Evolutionary conservation across 2,113 vertebrate genomes (phyloP).

Genomic region (Pseudorectes ferrugineus): DNA sequence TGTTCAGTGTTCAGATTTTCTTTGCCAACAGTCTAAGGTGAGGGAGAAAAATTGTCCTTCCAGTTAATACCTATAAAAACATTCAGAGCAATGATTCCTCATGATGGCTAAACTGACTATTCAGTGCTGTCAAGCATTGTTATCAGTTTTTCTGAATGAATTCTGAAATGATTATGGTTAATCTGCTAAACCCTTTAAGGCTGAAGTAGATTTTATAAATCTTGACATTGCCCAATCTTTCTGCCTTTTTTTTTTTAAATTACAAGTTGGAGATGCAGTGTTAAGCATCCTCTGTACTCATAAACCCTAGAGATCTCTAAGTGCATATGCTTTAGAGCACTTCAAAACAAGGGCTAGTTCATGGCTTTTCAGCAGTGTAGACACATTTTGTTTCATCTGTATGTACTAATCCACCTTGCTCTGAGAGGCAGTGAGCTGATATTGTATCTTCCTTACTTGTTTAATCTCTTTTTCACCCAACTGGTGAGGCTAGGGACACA

Average conservation of each 20-base stretch:
- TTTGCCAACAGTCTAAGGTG: neutral
- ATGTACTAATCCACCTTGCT: neutral
- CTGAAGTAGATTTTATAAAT: neutral
- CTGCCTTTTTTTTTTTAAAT: neutral
- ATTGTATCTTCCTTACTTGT: neutral
- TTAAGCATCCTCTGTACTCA: neutral
- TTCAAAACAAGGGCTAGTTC: neutral
- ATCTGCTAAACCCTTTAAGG: neutral
- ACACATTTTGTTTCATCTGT: neutral
- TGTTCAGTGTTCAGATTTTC: neutral
- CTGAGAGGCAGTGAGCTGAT: neutral
- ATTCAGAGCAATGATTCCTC: neutral
- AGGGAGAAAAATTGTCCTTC: neutral
- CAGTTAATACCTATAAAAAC: neutral
- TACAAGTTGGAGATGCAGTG: neutral
- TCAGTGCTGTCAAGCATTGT: neutral
- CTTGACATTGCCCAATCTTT: neutral
- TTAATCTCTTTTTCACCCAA: neutral
- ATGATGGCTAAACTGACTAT: neutral
- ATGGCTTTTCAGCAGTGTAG: neutral
- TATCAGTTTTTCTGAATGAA: neutral
- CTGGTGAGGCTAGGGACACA: neutral
- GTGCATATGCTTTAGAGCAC: fast-evolving
- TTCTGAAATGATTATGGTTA: neutral
- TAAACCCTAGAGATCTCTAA: neutral